These are phyloP conservation scores for Ailurus styani DNA, from an alignment of 2,113 vertebrate species.

Conservation along the genomic window DNA sequence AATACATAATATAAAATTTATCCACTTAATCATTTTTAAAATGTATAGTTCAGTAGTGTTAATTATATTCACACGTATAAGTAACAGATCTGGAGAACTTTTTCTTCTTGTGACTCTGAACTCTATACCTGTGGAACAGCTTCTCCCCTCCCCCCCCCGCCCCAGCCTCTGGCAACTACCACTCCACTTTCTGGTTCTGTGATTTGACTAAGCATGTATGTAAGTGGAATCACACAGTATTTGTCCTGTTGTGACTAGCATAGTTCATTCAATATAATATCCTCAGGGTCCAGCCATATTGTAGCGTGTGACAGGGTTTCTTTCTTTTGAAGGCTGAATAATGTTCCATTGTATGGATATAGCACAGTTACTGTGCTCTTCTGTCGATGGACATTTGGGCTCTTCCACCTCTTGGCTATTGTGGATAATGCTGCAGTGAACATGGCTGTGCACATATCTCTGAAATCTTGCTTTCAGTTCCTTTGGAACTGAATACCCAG, in stretches of 20 bases:
- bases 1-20: neutral
- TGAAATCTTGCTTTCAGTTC: neutral
- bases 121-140: neutral
- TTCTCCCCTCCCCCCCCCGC: accelerated
- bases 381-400: neutral
- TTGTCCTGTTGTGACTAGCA: neutral
- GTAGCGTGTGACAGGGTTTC: neutral
- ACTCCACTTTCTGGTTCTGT: neutral
- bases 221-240: neutral
- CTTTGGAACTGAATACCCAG: neutral
- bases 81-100: neutral
- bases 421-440: neutral
- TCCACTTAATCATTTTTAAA: neutral
- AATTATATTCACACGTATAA: neutral
- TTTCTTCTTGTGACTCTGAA: neutral
- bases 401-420: neutral
- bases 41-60: neutral
- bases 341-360: neutral
- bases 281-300: neutral
- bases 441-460: neutral
- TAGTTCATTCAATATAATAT: neutral
- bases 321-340: neutral
- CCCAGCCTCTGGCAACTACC: neutral
- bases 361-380: neutral
- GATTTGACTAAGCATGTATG: neutral